phyloP scores from a whole-genome alignment of 1,140 invertebrate genomes.

The Galendromus occidentalis region DNA sequence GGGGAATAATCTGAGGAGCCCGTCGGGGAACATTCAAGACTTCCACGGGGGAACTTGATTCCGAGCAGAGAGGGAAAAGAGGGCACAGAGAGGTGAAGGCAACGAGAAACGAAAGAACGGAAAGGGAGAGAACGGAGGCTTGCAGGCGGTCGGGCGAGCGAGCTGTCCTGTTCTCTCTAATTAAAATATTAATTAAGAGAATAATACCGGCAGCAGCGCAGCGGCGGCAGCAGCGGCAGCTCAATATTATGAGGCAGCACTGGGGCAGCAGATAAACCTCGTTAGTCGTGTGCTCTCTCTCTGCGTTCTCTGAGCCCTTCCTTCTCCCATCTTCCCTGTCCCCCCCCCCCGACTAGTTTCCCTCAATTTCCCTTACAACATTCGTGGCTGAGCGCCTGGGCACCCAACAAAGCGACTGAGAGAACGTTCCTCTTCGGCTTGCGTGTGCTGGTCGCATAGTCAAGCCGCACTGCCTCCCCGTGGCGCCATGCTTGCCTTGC shows the following conservation, averaged over 20 bases:
- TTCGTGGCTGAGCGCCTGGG: too few relatives aligned
- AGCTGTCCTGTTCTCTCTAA: constrained; percentile 1
- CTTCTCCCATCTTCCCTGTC: neutral
- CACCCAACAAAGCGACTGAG: too few relatives aligned
- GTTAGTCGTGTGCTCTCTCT: neutral
- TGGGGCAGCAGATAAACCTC: constrained; percentile 9
- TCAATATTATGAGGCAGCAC: constrained; percentile 10
- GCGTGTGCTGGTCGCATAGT: neutral
- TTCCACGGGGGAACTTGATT: neutral
- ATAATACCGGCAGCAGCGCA: constrained; percentile 1
- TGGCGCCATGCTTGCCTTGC: neutral
- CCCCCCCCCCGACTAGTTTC: neutral
- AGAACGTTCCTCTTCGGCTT: neutral
- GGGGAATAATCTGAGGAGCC: too few relatives aligned
- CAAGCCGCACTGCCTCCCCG: neutral
- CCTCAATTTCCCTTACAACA: too few relatives aligned
- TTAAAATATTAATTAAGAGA: constrained; percentile 12
- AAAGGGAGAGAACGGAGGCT: neutral
- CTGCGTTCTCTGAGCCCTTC: neutral
- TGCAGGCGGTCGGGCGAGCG: neutral
- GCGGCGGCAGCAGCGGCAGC: neutral
- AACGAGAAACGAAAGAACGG: neutral
- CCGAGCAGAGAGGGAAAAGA: neutral
- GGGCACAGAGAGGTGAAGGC: neutral
- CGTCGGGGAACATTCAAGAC: neutral